These are phyloP conservation scores for Drosophila pseudoananassae DNA, from an alignment of 1,140 invertebrate species.

Conservation along the genomic window DNA sequence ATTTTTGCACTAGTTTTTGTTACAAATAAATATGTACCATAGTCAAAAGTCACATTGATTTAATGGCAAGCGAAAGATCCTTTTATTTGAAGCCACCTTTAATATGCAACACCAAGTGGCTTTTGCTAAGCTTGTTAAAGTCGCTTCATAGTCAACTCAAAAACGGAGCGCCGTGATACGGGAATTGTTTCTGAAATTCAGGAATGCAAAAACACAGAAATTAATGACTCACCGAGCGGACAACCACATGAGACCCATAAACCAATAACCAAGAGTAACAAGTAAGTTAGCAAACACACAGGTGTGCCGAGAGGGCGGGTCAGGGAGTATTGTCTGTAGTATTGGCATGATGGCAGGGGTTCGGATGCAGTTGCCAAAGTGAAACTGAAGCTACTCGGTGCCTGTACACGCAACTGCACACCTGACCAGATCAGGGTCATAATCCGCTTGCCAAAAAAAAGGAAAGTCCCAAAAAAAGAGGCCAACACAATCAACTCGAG, in stretches of 20 bases:
- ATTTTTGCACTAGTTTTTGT: not conserved
- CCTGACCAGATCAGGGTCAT: slow-evolving; percentile 79
- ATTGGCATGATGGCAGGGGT: slow-evolving; percentile 18
- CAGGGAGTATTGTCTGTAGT: not conserved
- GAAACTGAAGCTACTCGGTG: slow-evolving; percentile 66
- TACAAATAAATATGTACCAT: not conserved
- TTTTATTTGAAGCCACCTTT: not conserved
- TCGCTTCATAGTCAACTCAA: not conserved
- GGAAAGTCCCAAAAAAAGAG: slow-evolving; percentile 15
- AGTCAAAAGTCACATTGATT: not conserved
- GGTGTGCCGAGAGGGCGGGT: not conserved
- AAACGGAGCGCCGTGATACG: not conserved
- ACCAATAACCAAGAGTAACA: slow-evolving; percentile 74
- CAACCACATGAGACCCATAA: slow-evolving; percentile 56
- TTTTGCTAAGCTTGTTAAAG: slow-evolving; percentile 11
- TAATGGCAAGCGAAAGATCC: not conserved
- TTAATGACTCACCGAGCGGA: slow-evolving; percentile 64
- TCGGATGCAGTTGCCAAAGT: slow-evolving; percentile 67
- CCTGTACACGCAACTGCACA: slow-evolving; percentile 37
- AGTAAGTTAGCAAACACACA: slow-evolving; percentile 61
- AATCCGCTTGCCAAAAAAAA: slow-evolving; percentile 67
- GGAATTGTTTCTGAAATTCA: slow-evolving; percentile 10
- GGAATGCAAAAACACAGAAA: slow-evolving; percentile 45
- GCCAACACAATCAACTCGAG: slow-evolving; percentile 47
- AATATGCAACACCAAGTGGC: slow-evolving; percentile 15